Evolutionary conservation across 2,113 vertebrate species (phyloP).

Genomic region (Solea senegalensis): DNA sequence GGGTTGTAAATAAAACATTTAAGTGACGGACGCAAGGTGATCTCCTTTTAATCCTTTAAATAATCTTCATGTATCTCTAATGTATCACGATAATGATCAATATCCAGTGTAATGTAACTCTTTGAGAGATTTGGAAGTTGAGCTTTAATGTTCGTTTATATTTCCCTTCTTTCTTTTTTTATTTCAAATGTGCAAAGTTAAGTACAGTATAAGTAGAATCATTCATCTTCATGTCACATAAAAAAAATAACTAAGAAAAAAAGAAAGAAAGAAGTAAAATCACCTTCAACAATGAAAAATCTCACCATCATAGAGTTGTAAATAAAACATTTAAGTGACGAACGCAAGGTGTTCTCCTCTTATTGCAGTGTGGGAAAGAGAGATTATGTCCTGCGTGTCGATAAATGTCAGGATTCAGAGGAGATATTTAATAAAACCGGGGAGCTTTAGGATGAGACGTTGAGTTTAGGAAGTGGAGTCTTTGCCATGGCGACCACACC

Average conservation of each 20-base stretch:
- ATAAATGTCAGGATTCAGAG: conserved; percentile 50
- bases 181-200: not conserved
- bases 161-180: too few relatives aligned
- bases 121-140: not conserved
- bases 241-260: not conserved
- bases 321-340: too few relatives aligned
- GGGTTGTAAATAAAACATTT: too few relatives aligned
- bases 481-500: conserved; percentile 40
- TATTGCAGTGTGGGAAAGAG: conserved; percentile 5
- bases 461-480: conserved; percentile 26
- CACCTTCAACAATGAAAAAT: too few relatives aligned
- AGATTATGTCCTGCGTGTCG: not conserved
- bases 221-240: conserved; percentile 12
- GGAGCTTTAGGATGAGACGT: conserved; percentile 23
- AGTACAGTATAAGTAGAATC: not conserved
- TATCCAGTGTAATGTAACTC: too few relatives aligned
- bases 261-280: too few relatives aligned
- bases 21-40: not conserved
- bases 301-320: too few relatives aligned
- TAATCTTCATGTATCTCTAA: too few relatives aligned
- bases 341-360: not conserved
- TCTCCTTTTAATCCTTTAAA: conserved; percentile 1
- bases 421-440: conserved; percentile 43
- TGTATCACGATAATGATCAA: too few relatives aligned
- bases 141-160: not conserved